phyloP scores from a whole-genome alignment of 2,113 vertebrate species.

The Pavo muticus region DNA sequence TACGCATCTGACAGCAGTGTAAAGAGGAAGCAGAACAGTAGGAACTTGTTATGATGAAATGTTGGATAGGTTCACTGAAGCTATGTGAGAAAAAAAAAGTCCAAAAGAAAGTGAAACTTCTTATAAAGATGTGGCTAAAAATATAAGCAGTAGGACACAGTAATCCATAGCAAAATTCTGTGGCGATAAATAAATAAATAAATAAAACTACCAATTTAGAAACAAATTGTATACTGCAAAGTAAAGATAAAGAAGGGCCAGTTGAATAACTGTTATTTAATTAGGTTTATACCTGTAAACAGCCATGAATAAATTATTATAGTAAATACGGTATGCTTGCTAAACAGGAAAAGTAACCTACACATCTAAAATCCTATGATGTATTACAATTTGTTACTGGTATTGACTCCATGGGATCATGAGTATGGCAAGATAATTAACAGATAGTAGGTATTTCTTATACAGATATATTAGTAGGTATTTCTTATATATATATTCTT shows the following conservation, averaged over 20 bases:
- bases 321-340: neutral
- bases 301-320: neutral
- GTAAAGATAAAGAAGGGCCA: neutral
- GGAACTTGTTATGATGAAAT: neutral
- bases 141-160: neutral
- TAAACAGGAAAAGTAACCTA: neutral
- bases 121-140: neutral
- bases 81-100: neutral
- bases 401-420: no score
- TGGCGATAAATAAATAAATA: neutral
- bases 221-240: slow-evolving; percentile 33
- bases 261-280: neutral
- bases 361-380: neutral
- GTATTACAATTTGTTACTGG: neutral
- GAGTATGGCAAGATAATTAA: neutral
- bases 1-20: neutral
- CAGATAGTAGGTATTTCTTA: neutral
- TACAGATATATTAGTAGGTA: neutral
- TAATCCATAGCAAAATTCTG: neutral
- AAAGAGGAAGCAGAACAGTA: neutral
- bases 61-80: neutral
- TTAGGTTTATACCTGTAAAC: neutral
- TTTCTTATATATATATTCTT: neutral
- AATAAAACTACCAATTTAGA: neutral
- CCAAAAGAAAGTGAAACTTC: neutral